These are phyloP conservation scores for Tolypeutes matacus DNA, from an alignment of 2,797 vertebrate species.

Conservation along the genomic window DNA sequence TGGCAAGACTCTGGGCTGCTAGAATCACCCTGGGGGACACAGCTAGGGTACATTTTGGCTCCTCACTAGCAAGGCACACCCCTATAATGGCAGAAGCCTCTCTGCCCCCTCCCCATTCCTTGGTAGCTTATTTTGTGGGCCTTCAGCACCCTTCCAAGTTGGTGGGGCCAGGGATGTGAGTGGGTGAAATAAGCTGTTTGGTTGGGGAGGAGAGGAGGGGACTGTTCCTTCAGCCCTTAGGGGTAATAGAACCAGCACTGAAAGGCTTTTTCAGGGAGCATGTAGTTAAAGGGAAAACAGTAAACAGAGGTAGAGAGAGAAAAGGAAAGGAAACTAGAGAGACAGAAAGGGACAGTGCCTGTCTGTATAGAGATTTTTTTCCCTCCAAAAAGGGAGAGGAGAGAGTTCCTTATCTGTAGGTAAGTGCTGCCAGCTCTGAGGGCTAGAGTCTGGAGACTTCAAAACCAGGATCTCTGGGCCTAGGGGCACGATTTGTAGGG, in stretches of 20 bases:
- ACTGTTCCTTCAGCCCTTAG: conserved; percentile 43
- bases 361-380: conserved; percentile 73
- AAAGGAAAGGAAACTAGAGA: conserved; percentile 63
- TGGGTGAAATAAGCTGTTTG: conserved; percentile 44
- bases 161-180: neutral
- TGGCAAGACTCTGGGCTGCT: conserved; percentile 68
- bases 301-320: conserved; percentile 38
- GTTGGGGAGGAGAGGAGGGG: neutral
- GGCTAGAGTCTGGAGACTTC: conserved; percentile 67
- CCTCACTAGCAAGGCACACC: conserved; percentile 77
- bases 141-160: conserved; percentile 51
- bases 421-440: conserved; percentile 69
- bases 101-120: neutral
- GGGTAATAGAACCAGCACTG: conserved; percentile 55
- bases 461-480: conserved; percentile 58
- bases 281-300: conserved; percentile 36
- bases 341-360: conserved; percentile 57
- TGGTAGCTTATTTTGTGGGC: neutral
- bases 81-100: conserved; percentile 59
- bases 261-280: conserved; percentile 71
- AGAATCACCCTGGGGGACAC: conserved; percentile 53
- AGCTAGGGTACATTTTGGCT: conserved; percentile 43
- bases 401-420: conserved; percentile 56
- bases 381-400: conserved; percentile 68
- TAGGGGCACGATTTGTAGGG: conserved; percentile 95